Evolutionary conservation across 2,888 invertebrate species (phyloP).

Genomic region (Drosophila barbarae): DNA sequence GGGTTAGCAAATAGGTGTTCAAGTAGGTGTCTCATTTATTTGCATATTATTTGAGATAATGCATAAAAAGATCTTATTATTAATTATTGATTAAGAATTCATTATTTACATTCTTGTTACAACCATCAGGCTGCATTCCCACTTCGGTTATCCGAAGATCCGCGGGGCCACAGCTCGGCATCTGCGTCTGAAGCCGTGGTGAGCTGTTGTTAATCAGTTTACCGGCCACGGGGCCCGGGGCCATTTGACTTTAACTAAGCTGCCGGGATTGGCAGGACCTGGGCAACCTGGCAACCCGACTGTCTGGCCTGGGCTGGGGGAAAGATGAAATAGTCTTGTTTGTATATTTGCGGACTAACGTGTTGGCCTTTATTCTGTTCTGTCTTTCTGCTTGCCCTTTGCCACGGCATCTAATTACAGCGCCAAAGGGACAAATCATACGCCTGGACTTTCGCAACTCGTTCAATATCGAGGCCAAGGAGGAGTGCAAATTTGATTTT

Average conservation of each 20-base stretch:
- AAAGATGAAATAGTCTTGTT: slow-evolving; percentile 10
- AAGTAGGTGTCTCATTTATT: too few species aligned
- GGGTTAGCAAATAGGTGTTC: background rate
- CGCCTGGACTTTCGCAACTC: slow-evolving; percentile 89
- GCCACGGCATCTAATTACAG: slow-evolving; percentile 78
- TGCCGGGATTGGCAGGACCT: background rate
- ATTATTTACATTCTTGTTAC: too few species aligned
- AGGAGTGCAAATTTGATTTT: slow-evolving; percentile 88
- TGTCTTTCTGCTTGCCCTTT: background rate
- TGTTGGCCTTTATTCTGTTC: slow-evolving; percentile 20
- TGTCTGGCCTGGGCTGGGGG: background rate
- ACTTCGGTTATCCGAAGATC: slow-evolving; percentile 1
- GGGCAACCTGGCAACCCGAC: slow-evolving; percentile 5
- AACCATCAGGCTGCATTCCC: background rate
- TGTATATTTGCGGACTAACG: slow-evolving; percentile 26
- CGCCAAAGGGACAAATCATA: slow-evolving; percentile 84
- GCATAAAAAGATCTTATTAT: background rate
- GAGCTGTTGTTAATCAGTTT: slow-evolving; percentile 41
- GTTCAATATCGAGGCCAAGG: slow-evolving; percentile 86
- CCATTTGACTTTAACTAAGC: slow-evolving; percentile 16
- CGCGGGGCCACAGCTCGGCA: background rate
- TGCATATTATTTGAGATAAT: too few species aligned
- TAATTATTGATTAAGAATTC: background rate
- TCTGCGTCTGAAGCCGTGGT: background rate
- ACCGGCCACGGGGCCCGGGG: slow-evolving; percentile 10